Evolutionary conservation across 2,113 vertebrate genomes (phyloP).

Genomic region (Kryptolebias marmoratus): DNA sequence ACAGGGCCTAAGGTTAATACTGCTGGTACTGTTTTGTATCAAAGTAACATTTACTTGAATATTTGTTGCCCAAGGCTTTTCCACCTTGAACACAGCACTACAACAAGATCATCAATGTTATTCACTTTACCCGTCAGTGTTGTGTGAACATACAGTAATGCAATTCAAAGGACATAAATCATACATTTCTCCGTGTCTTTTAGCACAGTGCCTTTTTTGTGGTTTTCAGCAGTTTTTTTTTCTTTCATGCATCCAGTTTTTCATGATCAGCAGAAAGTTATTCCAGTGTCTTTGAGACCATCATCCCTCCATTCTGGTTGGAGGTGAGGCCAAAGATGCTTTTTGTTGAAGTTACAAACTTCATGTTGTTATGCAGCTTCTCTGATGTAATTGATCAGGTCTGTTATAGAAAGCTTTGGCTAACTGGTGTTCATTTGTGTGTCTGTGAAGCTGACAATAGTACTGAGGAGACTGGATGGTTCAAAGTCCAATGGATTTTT

Average conservation of each 20-base stretch:
- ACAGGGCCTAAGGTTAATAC: not conserved
- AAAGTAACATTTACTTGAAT: no score
- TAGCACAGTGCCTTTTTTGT: not conserved
- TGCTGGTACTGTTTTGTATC: not conserved
- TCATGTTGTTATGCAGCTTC: conserved; percentile 51
- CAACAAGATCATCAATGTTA: not conserved
- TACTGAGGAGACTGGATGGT: conserved; percentile 18
- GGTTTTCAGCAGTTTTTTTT: not conserved
- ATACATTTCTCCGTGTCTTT: not conserved
- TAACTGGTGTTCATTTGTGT: conserved; percentile 58
- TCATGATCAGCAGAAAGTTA: not conserved
- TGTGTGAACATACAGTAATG: not conserved
- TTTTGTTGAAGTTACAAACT: conserved; percentile 52
- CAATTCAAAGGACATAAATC: not conserved
- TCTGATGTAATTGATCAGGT: conserved; percentile 63
- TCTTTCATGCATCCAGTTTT: not conserved
- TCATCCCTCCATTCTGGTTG: conserved; percentile 2
- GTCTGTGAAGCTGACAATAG: conserved; percentile 52
- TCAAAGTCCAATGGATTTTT: conserved; percentile 53
- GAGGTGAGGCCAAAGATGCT: conserved; percentile 34
- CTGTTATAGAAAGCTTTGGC: conserved; percentile 35
- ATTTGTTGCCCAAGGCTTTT: no score
- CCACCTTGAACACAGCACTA: not conserved
- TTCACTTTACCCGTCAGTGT: not conserved
- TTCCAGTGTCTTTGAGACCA: not conserved